Base-by-base conservation (phyloP, 2,888 invertebrate genomes). In the Ochropleura leucogaster region DNA sequence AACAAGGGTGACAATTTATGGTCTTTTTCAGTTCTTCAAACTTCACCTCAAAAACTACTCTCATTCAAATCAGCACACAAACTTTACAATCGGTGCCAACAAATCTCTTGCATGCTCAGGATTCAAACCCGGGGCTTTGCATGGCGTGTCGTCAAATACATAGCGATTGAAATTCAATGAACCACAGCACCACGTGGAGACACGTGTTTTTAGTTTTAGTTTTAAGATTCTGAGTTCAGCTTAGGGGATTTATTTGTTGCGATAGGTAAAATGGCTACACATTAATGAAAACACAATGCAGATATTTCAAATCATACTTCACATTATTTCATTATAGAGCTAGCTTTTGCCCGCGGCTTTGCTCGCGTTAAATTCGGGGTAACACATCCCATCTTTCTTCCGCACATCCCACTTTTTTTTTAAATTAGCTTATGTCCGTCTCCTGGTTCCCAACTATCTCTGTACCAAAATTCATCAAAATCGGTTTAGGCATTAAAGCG, bases 131-230 rank as follows among this genome's bases (percentile, higher is more conserved):
- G 46, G 16, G 12, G 78, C 74, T 86, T 84, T 74, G 62, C 86
- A 78, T 69, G 70, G 63, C 62, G 40, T 67, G 68, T 67, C 71
- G 53, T 69, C 74, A 79, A 79, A 81, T 79, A 72, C 76, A 64
- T 70, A 67, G 62, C 79, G 47, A 72, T 76, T 85, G 85, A 85
- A 85, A 87, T 78, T 85, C 87, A 87, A 87, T 85, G 87, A 85
- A 76, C 55, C 72, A 49, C 16, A 69, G 69, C 70, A 76, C 57
- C 55, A 62, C 64, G 65, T 49, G 16, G 30, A 51, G 57, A 64
- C 85, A 72, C 42, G 47, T 76, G 76, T 76, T 81, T 51, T 64
- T 14, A 49, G 14, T 63, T 42, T 68, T 46, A 18, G 12, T 16
- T 59, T 49, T 55, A 9, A 18, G 4, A 66, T 74, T 65, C 14